Conservation (phyloP, 2,113 vertebrate species). For the Lepisosteus osseus region DNA sequence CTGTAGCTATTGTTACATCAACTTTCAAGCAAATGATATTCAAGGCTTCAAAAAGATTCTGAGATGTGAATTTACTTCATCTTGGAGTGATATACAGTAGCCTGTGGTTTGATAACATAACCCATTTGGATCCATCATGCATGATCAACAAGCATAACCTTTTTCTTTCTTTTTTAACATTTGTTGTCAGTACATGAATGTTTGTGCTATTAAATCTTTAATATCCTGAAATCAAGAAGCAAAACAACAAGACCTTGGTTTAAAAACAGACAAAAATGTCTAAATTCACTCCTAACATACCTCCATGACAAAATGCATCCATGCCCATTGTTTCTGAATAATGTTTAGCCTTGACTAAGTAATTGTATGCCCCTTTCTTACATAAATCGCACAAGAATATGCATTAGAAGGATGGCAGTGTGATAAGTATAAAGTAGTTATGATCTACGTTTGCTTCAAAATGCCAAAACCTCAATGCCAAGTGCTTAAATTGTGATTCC, state of each 20-base stretch:
- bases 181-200: too few species aligned
- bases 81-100: too few species aligned
- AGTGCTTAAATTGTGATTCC: neutral
- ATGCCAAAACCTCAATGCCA: neutral
- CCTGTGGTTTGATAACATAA: too few species aligned
- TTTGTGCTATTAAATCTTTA: too few species aligned
- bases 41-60: too few species aligned
- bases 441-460: neutral
- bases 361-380: neutral
- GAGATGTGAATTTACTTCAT: too few species aligned
- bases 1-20: too few species aligned
- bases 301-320: neutral
- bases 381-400: neutral
- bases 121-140: too few species aligned
- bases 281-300: neutral
- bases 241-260: neutral
- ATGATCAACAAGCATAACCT: too few species aligned
- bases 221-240: neutral
- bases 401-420: neutral
- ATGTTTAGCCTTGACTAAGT: neutral
- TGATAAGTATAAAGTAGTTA: neutral
- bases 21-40: too few species aligned
- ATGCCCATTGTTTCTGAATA: neutral
- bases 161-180: too few species aligned
- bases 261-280: neutral